Evolutionary conservation across 2,113 vertebrate species (phyloP), one percentile per base, ranked within the genome.

Genomic region (Aldabrachelys gigantea): DNA sequence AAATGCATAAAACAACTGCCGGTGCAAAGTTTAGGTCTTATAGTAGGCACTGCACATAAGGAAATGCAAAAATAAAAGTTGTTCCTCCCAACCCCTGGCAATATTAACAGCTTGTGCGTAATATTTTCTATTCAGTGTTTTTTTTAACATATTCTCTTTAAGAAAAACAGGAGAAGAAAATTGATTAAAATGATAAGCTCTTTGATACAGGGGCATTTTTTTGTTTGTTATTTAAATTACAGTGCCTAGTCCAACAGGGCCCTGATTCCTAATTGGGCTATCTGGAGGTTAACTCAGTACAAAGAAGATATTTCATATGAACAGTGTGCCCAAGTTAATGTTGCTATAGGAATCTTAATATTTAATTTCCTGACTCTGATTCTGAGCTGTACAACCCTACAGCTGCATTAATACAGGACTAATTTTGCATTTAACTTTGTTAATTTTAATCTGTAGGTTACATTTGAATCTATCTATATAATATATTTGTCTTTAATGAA

Each of bases 101-200:
- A 27, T 41, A 78, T 41, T 27, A 78, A 27, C 44, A 47, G 24
- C 41, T 41, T 47, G 41, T 47, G 22, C 16, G 12, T 29, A 44
- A 12, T 78, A 47, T 44, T 78, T 44, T 78, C 22, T 27, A 16
- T 29, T 19, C 29, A 6, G 0, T 0, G 0, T 29, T 13, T 19
- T 44, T 76, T n/a, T 3, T 8, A 29, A 16, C 22, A 14, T 8
- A 1, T 69, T 13, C 6, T 88, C 1, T 50, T 69, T 54, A 10
- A 22, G 52, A 2, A 4, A 22, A 59, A 27, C 4, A 3, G 80
- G 49, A 5, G 7, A 47, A 78, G 41, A 14, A 47, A 29, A 76
- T 44, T 78, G 24, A 44, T 27, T 76, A 11, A 25, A 44, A 44
- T 75, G 8, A 72, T 41, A 47, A 25, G 75, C 41, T 27, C 7